Evolutionary conservation across 2,797 vertebrate species (phyloP), one percentile per base, ranked within the genome.

Genomic region (Sarcophilus harrisii): DNA sequence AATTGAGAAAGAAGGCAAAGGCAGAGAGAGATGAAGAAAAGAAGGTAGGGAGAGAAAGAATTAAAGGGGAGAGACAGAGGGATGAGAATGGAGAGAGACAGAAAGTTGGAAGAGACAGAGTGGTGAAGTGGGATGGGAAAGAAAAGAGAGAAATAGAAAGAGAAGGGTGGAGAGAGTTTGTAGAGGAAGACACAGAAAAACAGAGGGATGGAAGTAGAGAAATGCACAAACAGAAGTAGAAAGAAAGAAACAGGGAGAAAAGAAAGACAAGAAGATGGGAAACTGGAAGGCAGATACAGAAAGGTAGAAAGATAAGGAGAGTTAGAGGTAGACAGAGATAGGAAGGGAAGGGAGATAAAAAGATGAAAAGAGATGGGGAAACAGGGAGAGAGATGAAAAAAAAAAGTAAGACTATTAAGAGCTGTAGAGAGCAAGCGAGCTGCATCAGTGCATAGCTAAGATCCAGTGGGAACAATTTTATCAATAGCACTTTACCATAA

Each of bases 401-500:
- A 0, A 0, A 52, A 32, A 73, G 60, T 49, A n/a, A 91, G 58
- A 57, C 0, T 57, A 0, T 62, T 57, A 94, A 52, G 54, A 90
- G 18, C 57, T n/a, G 9, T 0, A 0, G 45, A 12, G 92, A 49
- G 27, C 49, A 92, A 91, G 81, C 91, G 58, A 5, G 0, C 2
- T 0, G 91, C 90, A 0, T 66, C 94, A 94, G 89, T 5, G 94
- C 91, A 0, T 30, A 3, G 9, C 95, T 49, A 13, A 87, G 90
- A 90, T 98, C 98, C 96, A 0, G 96, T 60, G 97, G 98, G 98
- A 98, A 81, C 96, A 93, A 98, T 98, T 98, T 97, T 89, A 97
- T 98, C 97, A 97, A 97, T 92, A 97, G 98, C 98, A 96, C 98
- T 98, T 98, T 96, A 97, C 94, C 60, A 58, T 95, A 97, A 96